phyloP scores from a whole-genome alignment of 1,140 invertebrate genomes.

The Nephotettix cincticeps region DNA sequence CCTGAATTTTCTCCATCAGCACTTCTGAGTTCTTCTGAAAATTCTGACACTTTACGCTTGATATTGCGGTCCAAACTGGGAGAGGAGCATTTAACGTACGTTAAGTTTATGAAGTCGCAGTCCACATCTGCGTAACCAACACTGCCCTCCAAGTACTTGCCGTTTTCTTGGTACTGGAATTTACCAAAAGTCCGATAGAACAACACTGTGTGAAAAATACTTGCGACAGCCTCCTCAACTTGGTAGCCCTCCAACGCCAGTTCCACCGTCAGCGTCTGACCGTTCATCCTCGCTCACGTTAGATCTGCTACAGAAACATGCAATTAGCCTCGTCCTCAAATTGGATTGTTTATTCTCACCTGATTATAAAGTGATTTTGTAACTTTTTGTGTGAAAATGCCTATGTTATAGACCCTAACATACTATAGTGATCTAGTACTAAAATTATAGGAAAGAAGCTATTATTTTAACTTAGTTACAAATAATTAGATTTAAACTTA shows the following conservation, averaged over 20 bases:
- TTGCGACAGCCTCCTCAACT: conserved; percentile 90
- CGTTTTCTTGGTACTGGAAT: conserved; percentile 91
- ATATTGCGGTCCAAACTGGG: conserved; percentile 2
- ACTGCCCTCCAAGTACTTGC: conserved; percentile 91
- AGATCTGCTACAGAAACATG: conserved; percentile 1
- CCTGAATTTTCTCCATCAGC: conserved; percentile 6
- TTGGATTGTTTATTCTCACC: too few relatives aligned
- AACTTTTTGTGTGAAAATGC: too few relatives aligned
- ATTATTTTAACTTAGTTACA: too few relatives aligned
- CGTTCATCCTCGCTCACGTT: conserved; percentile 16
- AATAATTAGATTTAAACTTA: too few relatives aligned
- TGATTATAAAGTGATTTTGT: too few relatives aligned
- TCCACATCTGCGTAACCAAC: conserved; percentile 93
- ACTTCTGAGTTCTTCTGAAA: conserved; percentile 24
- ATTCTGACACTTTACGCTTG: conserved; percentile 16
- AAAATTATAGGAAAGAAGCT: too few relatives aligned
- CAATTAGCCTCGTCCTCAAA: too few relatives aligned
- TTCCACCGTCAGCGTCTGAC: conserved; percentile 26
- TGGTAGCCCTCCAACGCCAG: conserved; percentile 80
- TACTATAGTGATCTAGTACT: too few relatives aligned
- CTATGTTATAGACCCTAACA: too few relatives aligned
- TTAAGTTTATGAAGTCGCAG: conserved; percentile 96
- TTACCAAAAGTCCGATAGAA: conserved; percentile 94
- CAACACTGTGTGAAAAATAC: conserved; percentile 93
- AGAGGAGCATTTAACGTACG: conserved; percentile 66